Conservation (phyloP, 2,888 invertebrate genomes). For the Auanema sp. region DNA sequence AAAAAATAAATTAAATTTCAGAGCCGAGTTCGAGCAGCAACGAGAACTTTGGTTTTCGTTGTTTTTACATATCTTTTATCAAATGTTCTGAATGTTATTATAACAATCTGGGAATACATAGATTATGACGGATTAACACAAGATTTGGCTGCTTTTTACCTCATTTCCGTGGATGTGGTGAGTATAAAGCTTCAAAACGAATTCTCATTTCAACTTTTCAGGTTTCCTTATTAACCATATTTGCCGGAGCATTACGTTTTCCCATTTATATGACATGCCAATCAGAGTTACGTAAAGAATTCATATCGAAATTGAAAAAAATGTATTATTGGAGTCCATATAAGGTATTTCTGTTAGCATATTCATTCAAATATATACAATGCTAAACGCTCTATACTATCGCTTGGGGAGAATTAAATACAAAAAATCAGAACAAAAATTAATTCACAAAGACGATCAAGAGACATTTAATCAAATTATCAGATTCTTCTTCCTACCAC, state of each 20-base stretch:
- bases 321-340: slow-evolving; percentile 15
- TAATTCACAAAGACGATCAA: too few relatives aligned
- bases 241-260: slow-evolving; percentile 56
- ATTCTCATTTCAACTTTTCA: slow-evolving; percentile 14
- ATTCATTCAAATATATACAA: too few relatives aligned
- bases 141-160: slow-evolving; percentile 48
- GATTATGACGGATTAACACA: slow-evolving; percentile 34
- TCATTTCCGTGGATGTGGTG: slow-evolving; percentile 56
- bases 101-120: slow-evolving; percentile 60
- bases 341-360: slow-evolving; percentile 3
- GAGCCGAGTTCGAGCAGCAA: slow-evolving; percentile 53
- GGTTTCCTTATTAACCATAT: slow-evolving; percentile 46
- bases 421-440: too few relatives aligned
- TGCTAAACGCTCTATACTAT: too few relatives aligned
- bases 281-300: slow-evolving; percentile 38
- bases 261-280: slow-evolving; percentile 58
- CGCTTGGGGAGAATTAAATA: too few relatives aligned
- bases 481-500: too few relatives aligned
- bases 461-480: too few relatives aligned
- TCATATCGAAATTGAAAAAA: slow-evolving; percentile 26
- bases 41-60: slow-evolving; percentile 51
- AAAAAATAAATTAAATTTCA: slow-evolving; percentile 23
- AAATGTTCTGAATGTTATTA: slow-evolving; percentile 57
- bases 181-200: slow-evolving; percentile 2
- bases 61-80: slow-evolving; percentile 57